Conservation (phyloP, 1,140 invertebrate species). For the Psilanteris sp. region DNA sequence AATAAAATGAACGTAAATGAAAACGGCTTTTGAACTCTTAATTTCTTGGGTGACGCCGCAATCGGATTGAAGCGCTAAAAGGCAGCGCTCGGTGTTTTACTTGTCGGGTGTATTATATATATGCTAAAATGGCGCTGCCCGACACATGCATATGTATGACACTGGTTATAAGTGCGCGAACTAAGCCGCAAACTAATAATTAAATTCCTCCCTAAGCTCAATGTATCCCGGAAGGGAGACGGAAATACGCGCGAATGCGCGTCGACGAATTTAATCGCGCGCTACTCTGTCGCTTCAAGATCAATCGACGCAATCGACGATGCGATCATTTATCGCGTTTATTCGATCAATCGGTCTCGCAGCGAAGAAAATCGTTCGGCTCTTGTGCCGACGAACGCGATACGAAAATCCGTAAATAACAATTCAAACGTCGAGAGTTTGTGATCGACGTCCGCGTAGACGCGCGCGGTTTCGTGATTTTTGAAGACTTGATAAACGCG, state of each 20-base stretch:
- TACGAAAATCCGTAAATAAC: too few relatives aligned
- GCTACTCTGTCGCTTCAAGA: conserved; percentile 52
- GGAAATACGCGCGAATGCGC: conserved; percentile 44
- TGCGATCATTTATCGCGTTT: too few relatives aligned
- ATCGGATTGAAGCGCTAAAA: conserved; percentile 32
- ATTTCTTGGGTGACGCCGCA: conserved; percentile 15
- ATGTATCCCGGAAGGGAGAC: conserved; percentile 8
- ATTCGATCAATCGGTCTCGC: too few relatives aligned
- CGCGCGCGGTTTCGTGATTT: too few relatives aligned
- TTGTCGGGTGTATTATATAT: conserved; percentile 60
- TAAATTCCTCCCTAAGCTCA: conserved; percentile 68
- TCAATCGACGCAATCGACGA: conserved; percentile 16
- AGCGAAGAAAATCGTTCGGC: too few relatives aligned
- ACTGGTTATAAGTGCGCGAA: conserved; percentile 64
- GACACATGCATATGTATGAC: conserved; percentile 73
- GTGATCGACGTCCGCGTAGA: too few relatives aligned
- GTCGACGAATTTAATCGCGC: conserved; percentile 54
- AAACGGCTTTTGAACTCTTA: conserved; percentile 34
- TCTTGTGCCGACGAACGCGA: too few relatives aligned
- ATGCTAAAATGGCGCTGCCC: conserved; percentile 67
- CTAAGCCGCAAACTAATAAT: conserved; percentile 74
- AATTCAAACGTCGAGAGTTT: too few relatives aligned
- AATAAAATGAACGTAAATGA: conserved; percentile 38
- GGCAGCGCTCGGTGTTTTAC: conserved; percentile 38
- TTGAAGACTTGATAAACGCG: too few relatives aligned